These are phyloP conservation scores for Corythornis madagascariensis DNA, from an alignment of 2,113 vertebrate species.

Conservation along the genomic window DNA sequence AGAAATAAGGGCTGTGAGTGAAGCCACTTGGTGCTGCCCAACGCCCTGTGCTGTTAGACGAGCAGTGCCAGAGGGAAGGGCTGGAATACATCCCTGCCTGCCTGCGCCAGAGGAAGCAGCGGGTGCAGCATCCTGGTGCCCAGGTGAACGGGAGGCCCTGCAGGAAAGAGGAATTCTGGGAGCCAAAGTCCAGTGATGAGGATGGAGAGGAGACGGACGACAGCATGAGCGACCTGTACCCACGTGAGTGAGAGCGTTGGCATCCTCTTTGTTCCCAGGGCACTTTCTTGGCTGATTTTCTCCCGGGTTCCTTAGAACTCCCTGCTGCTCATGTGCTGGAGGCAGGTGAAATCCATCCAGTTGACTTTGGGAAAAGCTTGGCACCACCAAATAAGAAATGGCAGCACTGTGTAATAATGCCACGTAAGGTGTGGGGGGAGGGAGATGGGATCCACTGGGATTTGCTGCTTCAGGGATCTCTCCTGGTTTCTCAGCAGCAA, in stretches of 20 bases:
- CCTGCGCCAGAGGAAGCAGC: slow-evolving; percentile 71
- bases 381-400: not conserved
- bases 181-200: slow-evolving; percentile 73
- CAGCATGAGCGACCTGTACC: slow-evolving; percentile 96
- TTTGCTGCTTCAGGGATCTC: not conserved
- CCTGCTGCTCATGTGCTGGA: not conserved
- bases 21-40: not conserved
- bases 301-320: not conserved
- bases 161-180: slow-evolving; percentile 72
- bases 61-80: slow-evolving; percentile 83
- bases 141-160: not conserved
- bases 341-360: not conserved
- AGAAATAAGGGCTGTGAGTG: accelerated
- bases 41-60: slow-evolving; percentile 69
- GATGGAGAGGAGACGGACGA: slow-evolving; percentile 81
- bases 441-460: not conserved
- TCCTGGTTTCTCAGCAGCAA: not conserved
- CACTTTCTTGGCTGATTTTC: not conserved
- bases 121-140: not conserved
- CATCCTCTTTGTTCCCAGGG: not conserved
- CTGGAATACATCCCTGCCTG: slow-evolving; percentile 82
- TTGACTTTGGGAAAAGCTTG: not conserved
- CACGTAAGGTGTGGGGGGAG: not conserved
- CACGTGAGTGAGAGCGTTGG: slow-evolving; percentile 73
- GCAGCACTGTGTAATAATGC: not conserved